Conservation (phyloP, 2,113 vertebrate species). For the Phyllostomus discolor region DNA sequence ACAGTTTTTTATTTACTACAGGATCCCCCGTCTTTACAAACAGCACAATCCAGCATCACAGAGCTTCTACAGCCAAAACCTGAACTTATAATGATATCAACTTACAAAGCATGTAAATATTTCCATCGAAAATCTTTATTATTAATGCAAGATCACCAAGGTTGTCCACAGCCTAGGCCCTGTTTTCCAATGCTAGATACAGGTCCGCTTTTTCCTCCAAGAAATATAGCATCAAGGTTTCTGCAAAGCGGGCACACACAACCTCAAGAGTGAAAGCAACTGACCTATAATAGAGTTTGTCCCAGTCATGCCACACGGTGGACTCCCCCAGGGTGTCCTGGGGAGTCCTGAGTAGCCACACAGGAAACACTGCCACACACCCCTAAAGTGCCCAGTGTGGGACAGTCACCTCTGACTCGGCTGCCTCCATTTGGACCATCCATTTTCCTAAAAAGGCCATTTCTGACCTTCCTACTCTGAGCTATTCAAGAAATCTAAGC, state of each 20-base stretch:
- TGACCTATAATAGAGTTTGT: neutral
- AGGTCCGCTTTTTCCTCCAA: neutral
- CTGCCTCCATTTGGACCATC: neutral
- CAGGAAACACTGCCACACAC: neutral
- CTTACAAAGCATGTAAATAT: neutral
- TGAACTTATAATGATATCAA: neutral
- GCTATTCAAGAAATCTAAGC: neutral
- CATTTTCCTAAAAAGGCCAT: neutral
- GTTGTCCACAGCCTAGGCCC: neutral
- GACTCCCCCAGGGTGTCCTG: too few relatives aligned
- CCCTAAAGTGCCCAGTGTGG: neutral
- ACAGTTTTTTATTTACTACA: slow-evolving; percentile 63
- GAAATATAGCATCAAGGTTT: neutral
- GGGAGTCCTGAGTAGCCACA: neutral
- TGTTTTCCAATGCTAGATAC: neutral
- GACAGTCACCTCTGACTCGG: neutral
- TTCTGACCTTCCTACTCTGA: neutral
- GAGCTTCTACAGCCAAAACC: neutral
- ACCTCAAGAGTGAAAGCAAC: neutral
- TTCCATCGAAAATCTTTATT: neutral
- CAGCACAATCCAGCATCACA: neutral
- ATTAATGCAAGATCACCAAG: neutral
- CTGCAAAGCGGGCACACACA: neutral
- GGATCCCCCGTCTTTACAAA: slow-evolving; percentile 41
- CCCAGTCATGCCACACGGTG: neutral